These are phyloP conservation scores for Sigmodon hispidus DNA, from an alignment of 2,113 vertebrate genomes.

Conservation along the genomic window DNA sequence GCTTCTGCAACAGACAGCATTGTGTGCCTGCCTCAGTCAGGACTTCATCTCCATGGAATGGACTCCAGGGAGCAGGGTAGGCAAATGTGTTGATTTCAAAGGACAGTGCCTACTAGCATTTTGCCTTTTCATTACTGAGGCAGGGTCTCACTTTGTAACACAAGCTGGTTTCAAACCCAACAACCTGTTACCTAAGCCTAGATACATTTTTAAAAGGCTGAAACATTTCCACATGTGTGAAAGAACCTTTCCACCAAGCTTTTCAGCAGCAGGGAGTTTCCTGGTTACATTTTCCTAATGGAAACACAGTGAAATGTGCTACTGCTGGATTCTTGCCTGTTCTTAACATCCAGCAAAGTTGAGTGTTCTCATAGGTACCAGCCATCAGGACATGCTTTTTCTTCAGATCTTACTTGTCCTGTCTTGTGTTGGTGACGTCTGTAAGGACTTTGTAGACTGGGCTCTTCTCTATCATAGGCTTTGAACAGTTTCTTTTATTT, in stretches of 20 bases:
- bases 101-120: background rate
- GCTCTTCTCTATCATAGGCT: background rate
- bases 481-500: background rate
- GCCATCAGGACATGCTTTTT: background rate
- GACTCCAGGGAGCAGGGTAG: background rate
- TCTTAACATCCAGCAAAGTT: background rate
- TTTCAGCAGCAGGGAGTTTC: background rate
- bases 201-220: background rate
- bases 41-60: background rate
- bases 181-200: background rate
- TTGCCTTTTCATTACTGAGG: background rate
- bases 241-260: background rate
- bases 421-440: background rate
- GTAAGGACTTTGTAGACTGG: background rate
- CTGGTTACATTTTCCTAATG: background rate
- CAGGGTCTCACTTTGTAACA: background rate
- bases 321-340: background rate
- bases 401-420: background rate
- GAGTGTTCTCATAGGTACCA: background rate
- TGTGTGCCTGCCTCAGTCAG: background rate
- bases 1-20: background rate
- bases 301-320: background rate
- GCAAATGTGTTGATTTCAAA: background rate
- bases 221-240: background rate
- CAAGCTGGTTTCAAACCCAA: background rate